phyloP scores from a whole-genome alignment of 2,113 vertebrate genomes.

The Orycteropus afer region DNA sequence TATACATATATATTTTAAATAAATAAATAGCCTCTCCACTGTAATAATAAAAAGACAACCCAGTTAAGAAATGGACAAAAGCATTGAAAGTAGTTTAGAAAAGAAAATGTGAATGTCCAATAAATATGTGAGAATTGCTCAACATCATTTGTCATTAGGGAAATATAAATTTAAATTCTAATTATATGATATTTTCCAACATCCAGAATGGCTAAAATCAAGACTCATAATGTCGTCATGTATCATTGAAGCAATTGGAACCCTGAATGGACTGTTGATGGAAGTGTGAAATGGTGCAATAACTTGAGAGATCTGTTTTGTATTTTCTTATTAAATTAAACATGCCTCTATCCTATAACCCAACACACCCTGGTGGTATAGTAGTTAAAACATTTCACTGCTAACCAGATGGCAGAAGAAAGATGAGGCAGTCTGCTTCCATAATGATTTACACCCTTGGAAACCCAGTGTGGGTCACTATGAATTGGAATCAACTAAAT shows the following conservation, averaged over 20 bases:
- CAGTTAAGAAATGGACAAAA: background rate
- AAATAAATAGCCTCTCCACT: too few relatives aligned
- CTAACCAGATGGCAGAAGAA: too few relatives aligned
- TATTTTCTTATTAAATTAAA: background rate
- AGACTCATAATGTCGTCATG: background rate
- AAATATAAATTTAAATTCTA: background rate
- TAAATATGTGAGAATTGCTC: too few relatives aligned
- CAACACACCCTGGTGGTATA: too few relatives aligned
- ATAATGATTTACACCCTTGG: too few relatives aligned
- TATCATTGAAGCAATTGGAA: background rate
- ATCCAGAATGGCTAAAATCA: background rate
- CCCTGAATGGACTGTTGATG: background rate
- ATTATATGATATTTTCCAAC: background rate
- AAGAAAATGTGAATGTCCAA: background rate
- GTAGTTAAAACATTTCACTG: too few relatives aligned
- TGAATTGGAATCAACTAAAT: too few relatives aligned
- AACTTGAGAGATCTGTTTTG: background rate
- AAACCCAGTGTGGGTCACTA: too few relatives aligned
- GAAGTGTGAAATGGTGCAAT: background rate
- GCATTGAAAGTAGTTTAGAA: background rate
- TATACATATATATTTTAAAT: background rate
- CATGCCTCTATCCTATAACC: background rate
- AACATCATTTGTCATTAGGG: too few relatives aligned
- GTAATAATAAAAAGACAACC: too few relatives aligned
- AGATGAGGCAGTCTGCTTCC: too few relatives aligned